Conservation (phyloP, 1,140 invertebrate species). For the Kradibia gibbosae region DNA sequence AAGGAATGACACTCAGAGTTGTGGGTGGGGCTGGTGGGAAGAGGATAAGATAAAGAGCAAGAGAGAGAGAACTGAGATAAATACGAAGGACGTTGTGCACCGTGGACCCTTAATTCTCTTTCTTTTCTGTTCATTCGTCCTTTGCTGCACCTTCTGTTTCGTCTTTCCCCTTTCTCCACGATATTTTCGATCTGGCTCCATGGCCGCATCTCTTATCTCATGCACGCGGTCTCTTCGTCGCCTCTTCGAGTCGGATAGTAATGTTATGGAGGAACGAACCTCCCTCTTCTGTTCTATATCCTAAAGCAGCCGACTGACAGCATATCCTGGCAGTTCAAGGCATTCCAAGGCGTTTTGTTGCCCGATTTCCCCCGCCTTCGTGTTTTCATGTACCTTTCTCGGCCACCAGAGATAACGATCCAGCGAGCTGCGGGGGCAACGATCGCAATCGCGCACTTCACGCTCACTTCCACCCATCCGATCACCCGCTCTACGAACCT, state of each 20-base stretch:
- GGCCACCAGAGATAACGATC: slow-evolving; percentile 37
- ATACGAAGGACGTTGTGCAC: slow-evolving; percentile 63
- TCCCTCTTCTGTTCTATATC: not conserved
- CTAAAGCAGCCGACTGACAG: not conserved
- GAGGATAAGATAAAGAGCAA: slow-evolving; percentile 47
- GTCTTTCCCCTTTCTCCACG: not conserved
- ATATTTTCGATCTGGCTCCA: slow-evolving; percentile 26
- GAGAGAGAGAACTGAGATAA: slow-evolving; percentile 56
- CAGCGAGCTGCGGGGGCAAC: slow-evolving; percentile 50
- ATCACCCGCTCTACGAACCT: not conserved
- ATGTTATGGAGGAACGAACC: not conserved
- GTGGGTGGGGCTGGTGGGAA: too few species aligned
- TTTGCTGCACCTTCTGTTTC: slow-evolving; percentile 51
- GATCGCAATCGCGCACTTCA: slow-evolving; percentile 54
- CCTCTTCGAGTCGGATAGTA: not conserved
- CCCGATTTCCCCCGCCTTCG: not conserved
- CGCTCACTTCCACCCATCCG: slow-evolving; percentile 33
- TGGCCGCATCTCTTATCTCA: slow-evolving; percentile 41
- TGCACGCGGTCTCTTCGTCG: slow-evolving; percentile 53
- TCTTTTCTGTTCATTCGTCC: slow-evolving; percentile 53
- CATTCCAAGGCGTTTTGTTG: slow-evolving; percentile 46
- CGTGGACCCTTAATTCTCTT: slow-evolving; percentile 55
- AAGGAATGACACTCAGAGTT: too few species aligned
- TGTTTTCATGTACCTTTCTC: not conserved
- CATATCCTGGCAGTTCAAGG: slow-evolving; percentile 22